Percentiles rank a stretch among this genome's conserved stretches.
These are phyloP conservation scores for Meghimatium bilineatum DNA, from an alignment of 2,888 invertebrate species.

Conservation along the genomic window DNA sequence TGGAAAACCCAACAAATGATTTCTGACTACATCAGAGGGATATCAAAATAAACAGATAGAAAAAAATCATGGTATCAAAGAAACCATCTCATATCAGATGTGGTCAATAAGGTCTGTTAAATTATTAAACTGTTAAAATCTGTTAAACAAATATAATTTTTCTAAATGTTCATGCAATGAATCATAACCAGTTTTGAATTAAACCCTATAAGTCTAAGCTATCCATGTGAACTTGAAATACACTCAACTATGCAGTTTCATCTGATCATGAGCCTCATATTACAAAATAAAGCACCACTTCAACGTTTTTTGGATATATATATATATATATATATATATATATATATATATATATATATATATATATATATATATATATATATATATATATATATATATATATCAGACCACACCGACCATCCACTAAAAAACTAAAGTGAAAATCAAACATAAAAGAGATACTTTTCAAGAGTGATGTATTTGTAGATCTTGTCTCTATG, in stretches of 20 bases:
- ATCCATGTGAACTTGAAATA: background rate
- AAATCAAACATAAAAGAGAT: too few species aligned
- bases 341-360: too few species aligned
- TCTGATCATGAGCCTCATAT: too few species aligned
- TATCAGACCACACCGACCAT: too few species aligned
- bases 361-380: too few species aligned
- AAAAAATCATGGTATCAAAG: background rate
- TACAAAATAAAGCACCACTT: too few species aligned
- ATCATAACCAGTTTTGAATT: background rate
- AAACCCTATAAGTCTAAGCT: background rate
- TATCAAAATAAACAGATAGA: background rate
- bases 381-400: too few species aligned
- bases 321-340: too few species aligned
- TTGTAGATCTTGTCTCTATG: constrained; percentile 32
- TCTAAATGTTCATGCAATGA: background rate
- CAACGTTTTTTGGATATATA: background rate
- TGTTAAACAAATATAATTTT: background rate
- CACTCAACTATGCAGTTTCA: background rate
- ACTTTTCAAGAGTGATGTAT: background rate
- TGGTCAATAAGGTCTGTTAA: background rate
- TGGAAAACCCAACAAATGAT: background rate
- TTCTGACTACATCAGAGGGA: too few species aligned
- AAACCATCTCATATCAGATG: background rate
- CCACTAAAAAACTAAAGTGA: too few species aligned
- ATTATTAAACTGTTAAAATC: background rate